phyloP scores from a whole-genome alignment of 2,113 vertebrate genomes.

The Scomber scombrus region DNA sequence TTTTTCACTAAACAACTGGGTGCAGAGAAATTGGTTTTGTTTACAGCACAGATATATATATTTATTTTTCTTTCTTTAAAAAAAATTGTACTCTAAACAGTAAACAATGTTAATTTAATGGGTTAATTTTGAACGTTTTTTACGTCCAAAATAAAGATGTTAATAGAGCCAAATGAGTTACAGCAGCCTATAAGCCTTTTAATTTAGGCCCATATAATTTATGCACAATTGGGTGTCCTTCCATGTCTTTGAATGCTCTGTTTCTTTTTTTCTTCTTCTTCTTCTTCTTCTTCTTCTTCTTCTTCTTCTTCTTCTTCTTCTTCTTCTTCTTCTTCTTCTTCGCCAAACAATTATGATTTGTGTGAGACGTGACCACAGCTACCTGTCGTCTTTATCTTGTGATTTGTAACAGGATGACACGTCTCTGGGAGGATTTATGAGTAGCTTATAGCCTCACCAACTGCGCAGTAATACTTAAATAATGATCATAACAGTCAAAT shows the following conservation, averaged over 20 bases:
- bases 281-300: neutral
- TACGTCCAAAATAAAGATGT: neutral
- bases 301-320: neutral
- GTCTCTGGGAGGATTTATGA: neutral
- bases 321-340: neutral
- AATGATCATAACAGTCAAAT: neutral
- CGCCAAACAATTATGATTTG: neutral
- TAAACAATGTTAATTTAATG: neutral
- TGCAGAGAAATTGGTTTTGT: no score
- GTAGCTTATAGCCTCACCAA: neutral
- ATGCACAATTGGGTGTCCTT: no score
- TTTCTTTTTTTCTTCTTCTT: neutral
- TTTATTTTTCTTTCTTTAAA: neutral
- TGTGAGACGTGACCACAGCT: neutral
- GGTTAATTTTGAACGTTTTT: neutral
- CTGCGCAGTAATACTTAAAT: no score
- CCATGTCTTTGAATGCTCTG: neutral
- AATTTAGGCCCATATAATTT: no score
- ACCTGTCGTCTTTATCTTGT: neutral
- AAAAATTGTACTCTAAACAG: neutral
- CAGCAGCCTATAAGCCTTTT: neutral
- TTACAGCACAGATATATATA: no score
- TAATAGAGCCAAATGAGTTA: neutral
- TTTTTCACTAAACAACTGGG: no score
- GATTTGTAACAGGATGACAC: neutral